Conservation (phyloP, 1,140 invertebrate species). For the Eufriesea mexicana region DNA sequence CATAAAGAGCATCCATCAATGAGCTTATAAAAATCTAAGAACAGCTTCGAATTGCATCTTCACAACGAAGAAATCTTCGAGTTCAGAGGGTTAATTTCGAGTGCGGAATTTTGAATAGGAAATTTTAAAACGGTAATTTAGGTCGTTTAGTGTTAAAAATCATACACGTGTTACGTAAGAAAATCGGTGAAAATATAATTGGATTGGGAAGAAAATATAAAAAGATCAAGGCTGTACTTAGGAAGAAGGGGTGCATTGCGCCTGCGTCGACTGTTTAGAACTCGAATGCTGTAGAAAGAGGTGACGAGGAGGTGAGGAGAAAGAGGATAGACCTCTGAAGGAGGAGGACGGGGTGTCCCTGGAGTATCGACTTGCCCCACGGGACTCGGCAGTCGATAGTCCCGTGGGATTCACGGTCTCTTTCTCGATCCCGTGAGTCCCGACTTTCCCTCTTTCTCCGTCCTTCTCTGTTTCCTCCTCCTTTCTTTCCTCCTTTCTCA, state of each 20-base stretch:
- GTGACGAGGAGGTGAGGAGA: slow-evolving; percentile 69
- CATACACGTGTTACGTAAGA: neutral
- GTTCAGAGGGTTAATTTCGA: too few relatives aligned
- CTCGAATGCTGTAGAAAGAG: slow-evolving; percentile 75
- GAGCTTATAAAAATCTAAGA: too few relatives aligned
- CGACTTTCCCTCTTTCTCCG: slow-evolving; percentile 20
- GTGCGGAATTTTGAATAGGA: too few relatives aligned
- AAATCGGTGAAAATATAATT: slow-evolving; percentile 6
- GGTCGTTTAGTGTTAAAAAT: too few relatives aligned
- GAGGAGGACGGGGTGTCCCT: slow-evolving; percentile 73
- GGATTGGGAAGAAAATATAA: slow-evolving; percentile 58
- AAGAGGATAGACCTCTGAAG: slow-evolving; percentile 62
- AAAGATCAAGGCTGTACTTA: slow-evolving; percentile 55
- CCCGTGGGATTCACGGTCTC: slow-evolving; percentile 78
- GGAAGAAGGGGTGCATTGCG: slow-evolving; percentile 58
- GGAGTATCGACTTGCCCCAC: slow-evolving; percentile 82
- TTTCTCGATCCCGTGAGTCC: slow-evolving; percentile 57
- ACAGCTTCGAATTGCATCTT: too few relatives aligned
- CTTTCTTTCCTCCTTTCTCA: slow-evolving; percentile 49
- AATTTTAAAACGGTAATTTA: too few relatives aligned
- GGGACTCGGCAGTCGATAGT: slow-evolving; percentile 82
- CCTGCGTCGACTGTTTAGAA: slow-evolving; percentile 79
- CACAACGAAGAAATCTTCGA: too few relatives aligned
- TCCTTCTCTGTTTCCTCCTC: slow-evolving; percentile 24
- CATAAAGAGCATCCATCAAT: too few relatives aligned